Conservation (phyloP, 2,888 invertebrate genomes). For the Apodemia duryi region DNA sequence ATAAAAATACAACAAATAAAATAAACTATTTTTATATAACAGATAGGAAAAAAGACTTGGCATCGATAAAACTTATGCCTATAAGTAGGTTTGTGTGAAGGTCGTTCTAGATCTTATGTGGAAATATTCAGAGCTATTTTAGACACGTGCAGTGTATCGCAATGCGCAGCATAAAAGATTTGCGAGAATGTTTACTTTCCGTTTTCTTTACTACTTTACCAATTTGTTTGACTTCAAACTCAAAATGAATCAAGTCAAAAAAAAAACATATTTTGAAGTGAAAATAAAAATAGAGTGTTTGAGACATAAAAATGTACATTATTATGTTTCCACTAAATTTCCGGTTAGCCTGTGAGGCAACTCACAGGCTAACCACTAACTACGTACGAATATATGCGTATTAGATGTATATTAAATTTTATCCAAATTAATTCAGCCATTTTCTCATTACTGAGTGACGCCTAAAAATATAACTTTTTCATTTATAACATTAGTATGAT, state of each 20-base stretch:
- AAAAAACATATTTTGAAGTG: too few relatives aligned
- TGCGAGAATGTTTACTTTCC: conserved; percentile 5
- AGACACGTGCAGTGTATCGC: conserved; percentile 31
- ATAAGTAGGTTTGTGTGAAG: conserved; percentile 36
- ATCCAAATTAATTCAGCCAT: too few relatives aligned
- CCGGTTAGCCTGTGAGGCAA: too few relatives aligned
- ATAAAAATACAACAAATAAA: conserved; percentile 20
- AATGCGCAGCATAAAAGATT: conserved; percentile 16
- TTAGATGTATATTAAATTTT: too few relatives aligned
- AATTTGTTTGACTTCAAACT: too few relatives aligned
- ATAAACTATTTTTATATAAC: conserved; percentile 29
- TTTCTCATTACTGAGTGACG: not conserved
- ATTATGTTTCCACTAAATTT: too few relatives aligned
- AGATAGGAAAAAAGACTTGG: conserved; percentile 21
- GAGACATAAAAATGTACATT: too few relatives aligned
- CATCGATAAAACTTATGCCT: conserved; percentile 37
- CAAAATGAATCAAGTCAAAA: too few relatives aligned
- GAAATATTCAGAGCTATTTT: conserved; percentile 42
- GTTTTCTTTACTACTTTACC: not conserved
- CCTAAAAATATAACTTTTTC: not conserved
- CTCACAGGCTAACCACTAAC: too few relatives aligned
- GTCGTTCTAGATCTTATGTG: conserved; percentile 32
- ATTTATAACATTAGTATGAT: conserved; percentile 1
- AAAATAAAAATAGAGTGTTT: too few relatives aligned
- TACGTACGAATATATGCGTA: too few relatives aligned